Evolutionary conservation across 2,888 invertebrate species (phyloP).

Genomic region (Andricus curvator): DNA sequence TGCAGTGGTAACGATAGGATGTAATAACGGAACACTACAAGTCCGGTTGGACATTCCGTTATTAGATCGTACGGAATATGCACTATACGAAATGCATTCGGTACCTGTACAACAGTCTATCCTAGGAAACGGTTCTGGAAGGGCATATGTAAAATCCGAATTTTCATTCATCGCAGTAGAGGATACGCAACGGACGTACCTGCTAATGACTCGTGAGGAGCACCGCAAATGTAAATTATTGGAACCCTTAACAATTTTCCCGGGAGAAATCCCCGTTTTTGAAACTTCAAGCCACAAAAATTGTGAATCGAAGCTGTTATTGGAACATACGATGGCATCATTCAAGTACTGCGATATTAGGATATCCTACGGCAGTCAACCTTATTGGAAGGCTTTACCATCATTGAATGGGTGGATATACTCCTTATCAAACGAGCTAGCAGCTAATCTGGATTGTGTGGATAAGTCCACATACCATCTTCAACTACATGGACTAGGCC

Average conservation of each 20-base stretch:
- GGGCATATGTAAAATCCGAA: background rate
- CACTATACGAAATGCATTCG: background rate
- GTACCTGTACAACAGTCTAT: background rate
- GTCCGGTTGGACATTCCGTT: background rate
- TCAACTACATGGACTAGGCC: too few species aligned
- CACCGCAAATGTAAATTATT: background rate
- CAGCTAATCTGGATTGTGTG: too few species aligned
- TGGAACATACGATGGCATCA: background rate
- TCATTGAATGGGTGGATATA: too few species aligned
- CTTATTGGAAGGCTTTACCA: background rate
- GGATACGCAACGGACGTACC: background rate
- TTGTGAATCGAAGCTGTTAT: background rate
- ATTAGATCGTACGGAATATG: background rate
- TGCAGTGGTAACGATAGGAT: background rate
- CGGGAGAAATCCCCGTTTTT: rapidly evolving
- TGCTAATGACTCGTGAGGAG: background rate
- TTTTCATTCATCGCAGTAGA: background rate
- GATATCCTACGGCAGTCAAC: too few species aligned
- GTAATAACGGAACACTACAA: background rate
- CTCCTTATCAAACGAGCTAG: too few species aligned
- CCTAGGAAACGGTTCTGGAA: background rate
- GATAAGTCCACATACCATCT: too few species aligned
- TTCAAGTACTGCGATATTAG: too few species aligned
- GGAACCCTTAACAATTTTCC: background rate
- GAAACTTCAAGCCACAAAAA: background rate